Evolutionary conservation across 2,888 invertebrate genomes (phyloP).

Genomic region (Sminthurinus aureus): DNA sequence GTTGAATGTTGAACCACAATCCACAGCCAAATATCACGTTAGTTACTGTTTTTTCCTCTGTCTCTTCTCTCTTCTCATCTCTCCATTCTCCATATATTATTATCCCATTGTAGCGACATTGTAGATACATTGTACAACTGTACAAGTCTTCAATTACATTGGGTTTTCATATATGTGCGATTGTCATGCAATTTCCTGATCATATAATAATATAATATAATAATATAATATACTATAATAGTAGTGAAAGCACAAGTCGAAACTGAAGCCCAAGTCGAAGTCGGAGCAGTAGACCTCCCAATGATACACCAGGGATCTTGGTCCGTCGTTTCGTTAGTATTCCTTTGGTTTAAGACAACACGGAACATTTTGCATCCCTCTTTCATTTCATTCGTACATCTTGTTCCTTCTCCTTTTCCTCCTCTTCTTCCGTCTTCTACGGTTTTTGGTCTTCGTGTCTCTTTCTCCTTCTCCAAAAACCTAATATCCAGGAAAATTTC

Average conservation of each 20-base stretch:
- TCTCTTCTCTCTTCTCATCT: neutral
- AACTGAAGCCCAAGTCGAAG: slow-evolving; percentile 33
- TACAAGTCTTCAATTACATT: neutral
- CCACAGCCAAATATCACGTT: slow-evolving; percentile 9
- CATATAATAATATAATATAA: too few species aligned
- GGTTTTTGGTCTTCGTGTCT: too few species aligned
- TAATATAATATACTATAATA: too few species aligned
- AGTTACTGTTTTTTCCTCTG: neutral
- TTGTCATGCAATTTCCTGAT: slow-evolving; percentile 57
- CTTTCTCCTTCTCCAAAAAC: slow-evolving; percentile 3
- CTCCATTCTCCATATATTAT: neutral
- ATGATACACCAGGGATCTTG: slow-evolving; percentile 55
- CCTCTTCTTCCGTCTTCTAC: too few species aligned
- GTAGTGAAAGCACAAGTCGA: too few species aligned
- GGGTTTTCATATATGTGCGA: slow-evolving; percentile 45
- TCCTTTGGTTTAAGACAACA: neutral
- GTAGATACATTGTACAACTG: neutral
- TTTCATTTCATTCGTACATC: too few species aligned
- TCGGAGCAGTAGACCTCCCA: slow-evolving; percentile 49
- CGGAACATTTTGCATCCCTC: neutral
- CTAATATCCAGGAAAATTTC: slow-evolving; percentile 32
- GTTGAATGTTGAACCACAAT: slow-evolving; percentile 36
- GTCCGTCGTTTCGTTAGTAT: neutral
- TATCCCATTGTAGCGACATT: too few species aligned
- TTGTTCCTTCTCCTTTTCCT: too few species aligned